These are phyloP conservation scores for Drosophila barbarae DNA, from an alignment of 2,888 invertebrate species.

Conservation along the genomic window DNA sequence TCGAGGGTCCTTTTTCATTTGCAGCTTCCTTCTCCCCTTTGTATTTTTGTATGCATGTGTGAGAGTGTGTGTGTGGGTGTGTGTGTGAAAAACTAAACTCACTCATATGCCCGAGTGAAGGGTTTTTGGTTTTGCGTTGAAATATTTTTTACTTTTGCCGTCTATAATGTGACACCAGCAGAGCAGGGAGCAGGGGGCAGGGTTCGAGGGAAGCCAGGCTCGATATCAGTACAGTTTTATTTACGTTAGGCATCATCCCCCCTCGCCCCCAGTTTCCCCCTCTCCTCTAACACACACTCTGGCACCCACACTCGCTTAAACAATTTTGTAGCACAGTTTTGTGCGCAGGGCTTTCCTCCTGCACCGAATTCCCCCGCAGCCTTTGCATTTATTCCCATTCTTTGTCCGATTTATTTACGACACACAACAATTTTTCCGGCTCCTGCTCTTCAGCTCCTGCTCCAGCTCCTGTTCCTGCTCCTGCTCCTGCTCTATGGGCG, in stretches of 20 bases:
- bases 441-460: background rate
- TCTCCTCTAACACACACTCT: background rate
- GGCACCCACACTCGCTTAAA: conserved; percentile 39
- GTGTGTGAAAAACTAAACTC: conserved; percentile 24
- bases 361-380: background rate
- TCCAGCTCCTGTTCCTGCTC: background rate
- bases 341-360: conserved; percentile 29
- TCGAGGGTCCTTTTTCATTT: conserved; percentile 42
- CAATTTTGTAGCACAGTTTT: conserved; percentile 64
- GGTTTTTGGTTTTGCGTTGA: conserved; percentile 48
- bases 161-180: conserved; percentile 59
- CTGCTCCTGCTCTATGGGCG: conserved; percentile 9
- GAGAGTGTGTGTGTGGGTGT: background rate
- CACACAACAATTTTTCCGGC: conserved; percentile 22
- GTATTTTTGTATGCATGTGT: background rate
- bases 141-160: conserved; percentile 49
- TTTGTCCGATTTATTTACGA: conserved; percentile 40
- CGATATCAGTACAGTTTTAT: conserved; percentile 66
- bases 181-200: background rate
- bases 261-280: background rate
- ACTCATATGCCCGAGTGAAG: conserved; percentile 35
- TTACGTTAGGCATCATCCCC: conserved; percentile 52
- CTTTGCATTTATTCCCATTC: conserved; percentile 14
- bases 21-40: conserved; percentile 4
- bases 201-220: conserved; percentile 18